phyloP scores from a whole-genome alignment of 2,888 invertebrate genomes.

The Lithosia quadra region DNA sequence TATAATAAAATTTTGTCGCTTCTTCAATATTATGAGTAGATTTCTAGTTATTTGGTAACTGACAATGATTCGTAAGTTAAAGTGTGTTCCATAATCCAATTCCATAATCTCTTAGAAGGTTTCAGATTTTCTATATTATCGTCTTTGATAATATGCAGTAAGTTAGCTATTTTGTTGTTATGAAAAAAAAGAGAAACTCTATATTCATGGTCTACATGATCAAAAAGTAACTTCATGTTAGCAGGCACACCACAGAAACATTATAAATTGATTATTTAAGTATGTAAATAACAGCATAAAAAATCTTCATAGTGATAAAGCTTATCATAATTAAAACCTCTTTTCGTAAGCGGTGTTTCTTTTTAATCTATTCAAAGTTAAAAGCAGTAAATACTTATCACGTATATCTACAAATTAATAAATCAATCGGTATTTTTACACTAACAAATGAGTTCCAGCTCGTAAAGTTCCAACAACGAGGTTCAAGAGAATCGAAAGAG shows the following conservation, averaged over 20 bases:
- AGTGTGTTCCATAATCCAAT: too few species aligned
- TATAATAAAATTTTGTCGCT: constrained; percentile 16
- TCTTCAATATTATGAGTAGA: not conserved
- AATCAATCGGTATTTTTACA: constrained; percentile 14
- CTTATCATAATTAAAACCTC: constrained; percentile 1
- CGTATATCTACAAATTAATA: constrained; percentile 10
- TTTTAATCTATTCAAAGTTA: not conserved
- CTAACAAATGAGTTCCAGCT: constrained; percentile 16
- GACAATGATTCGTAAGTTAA: not conserved
- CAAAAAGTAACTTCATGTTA: too few species aligned
- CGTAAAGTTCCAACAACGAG: constrained; percentile 22
- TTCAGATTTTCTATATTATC: too few species aligned
- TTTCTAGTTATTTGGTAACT: not conserved
- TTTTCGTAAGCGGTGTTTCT: not conserved
- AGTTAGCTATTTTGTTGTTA: too few species aligned
- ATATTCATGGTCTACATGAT: too few species aligned
- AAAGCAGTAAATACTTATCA: not conserved
- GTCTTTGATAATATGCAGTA: not conserved
- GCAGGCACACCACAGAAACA: not conserved
- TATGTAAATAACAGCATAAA: not conserved
- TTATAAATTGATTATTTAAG: not conserved
- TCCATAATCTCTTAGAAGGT: not conserved
- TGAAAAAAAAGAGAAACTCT: not conserved
- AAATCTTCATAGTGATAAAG: not conserved
- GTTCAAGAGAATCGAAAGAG: constrained; percentile 33